These are phyloP conservation scores for Aphis gossypii DNA, from an alignment of 1,140 invertebrate species.

Conservation along the genomic window DNA sequence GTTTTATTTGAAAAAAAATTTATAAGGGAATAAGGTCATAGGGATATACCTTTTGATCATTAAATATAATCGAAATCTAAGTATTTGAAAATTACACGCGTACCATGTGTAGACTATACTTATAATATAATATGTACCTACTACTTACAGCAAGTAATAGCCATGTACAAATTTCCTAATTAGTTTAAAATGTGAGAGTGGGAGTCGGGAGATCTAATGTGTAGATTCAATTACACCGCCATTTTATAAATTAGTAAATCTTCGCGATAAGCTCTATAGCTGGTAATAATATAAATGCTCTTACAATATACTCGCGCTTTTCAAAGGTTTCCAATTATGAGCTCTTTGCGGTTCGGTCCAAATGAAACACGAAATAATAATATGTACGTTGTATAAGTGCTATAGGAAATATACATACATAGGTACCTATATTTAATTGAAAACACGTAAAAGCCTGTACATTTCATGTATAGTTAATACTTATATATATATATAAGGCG, in stretches of 20 bases:
- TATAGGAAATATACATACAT: not conserved
- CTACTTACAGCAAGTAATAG: not conserved
- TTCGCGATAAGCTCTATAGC: not conserved
- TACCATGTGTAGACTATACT: not conserved
- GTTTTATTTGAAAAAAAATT: not conserved
- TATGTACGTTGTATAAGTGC: not conserved
- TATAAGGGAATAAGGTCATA: not conserved
- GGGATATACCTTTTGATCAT: not conserved
- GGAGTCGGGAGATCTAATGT: not conserved
- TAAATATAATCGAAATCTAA: not conserved
- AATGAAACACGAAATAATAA: not conserved
- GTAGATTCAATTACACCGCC: not conserved
- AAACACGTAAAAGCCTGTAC: not conserved
- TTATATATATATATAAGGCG: not conserved
- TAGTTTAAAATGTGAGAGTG: not conserved
- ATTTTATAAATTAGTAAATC: constrained; percentile 10
- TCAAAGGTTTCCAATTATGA: not conserved
- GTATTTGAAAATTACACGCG: not conserved
- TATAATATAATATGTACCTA: not conserved
- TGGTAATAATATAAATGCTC: not conserved
- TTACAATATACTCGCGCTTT: not conserved
- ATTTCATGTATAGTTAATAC: not conserved
- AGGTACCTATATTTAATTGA: not conserved
- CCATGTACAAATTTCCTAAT: not conserved
- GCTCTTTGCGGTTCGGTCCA: not conserved